Percentiles rank a stretch among this genome's conserved stretches.
These are phyloP conservation scores for Ylistrum balloti DNA, from an alignment of 1,140 invertebrate genomes.

Conservation along the genomic window DNA sequence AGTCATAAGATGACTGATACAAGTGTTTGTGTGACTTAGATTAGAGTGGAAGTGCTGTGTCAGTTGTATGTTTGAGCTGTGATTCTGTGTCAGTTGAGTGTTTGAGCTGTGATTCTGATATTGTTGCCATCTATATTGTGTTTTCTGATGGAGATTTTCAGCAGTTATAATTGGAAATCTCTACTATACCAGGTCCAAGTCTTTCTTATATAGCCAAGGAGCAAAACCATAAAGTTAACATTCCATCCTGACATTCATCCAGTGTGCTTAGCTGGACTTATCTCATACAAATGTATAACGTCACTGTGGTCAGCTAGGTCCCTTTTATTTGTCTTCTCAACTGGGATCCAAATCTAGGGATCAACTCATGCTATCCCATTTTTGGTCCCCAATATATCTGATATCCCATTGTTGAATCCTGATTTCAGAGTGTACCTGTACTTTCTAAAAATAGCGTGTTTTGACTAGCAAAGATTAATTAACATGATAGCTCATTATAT, in stretches of 20 bases:
- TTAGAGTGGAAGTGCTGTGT: background rate
- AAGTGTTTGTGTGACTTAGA: background rate
- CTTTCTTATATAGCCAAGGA: background rate
- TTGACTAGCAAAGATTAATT: background rate
- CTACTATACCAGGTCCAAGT: conserved; percentile 12
- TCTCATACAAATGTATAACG: too few relatives aligned
- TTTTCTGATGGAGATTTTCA: background rate
- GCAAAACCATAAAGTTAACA: background rate
- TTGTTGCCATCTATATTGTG: background rate
- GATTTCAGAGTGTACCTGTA: too few relatives aligned
- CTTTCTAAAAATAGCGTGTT: background rate
- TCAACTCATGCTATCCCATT: background rate
- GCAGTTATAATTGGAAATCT: background rate
- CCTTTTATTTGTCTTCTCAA: too few relatives aligned
- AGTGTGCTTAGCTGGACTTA: too few relatives aligned
- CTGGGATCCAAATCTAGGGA: background rate
- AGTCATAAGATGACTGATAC: conserved; percentile 1
- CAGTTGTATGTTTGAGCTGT: conserved; percentile 3
- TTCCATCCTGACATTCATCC: background rate
- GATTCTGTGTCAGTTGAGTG: too few relatives aligned
- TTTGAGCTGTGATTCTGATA: background rate
- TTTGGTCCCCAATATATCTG: background rate
- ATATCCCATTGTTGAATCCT: background rate
- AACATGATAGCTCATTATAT: background rate
- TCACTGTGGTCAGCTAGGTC: too few relatives aligned